phyloP scores from a whole-genome alignment of 2,113 vertebrate species.

The Trematomus loennbergii region DNA sequence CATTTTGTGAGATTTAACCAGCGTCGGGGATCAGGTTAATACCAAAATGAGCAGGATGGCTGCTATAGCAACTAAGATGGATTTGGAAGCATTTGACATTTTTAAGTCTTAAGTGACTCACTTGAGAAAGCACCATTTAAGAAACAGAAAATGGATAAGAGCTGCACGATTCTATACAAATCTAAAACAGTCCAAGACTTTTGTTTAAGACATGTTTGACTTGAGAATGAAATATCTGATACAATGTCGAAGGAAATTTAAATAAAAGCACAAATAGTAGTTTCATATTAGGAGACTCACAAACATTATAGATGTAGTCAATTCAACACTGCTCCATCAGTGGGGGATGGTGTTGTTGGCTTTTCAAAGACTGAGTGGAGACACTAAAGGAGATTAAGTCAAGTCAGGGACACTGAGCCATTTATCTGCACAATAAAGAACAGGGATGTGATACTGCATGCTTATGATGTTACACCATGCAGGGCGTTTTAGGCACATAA shows the following conservation, averaged over 20 bases:
- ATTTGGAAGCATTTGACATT: constrained; percentile 69
- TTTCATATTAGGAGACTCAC: constrained; percentile 2
- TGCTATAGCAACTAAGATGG: constrained; percentile 62
- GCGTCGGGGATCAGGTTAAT: constrained; percentile 48
- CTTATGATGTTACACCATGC: constrained; percentile 7
- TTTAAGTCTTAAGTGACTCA: constrained; percentile 43
- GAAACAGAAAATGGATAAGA: constrained; percentile 1
- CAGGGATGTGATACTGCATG: background rate
- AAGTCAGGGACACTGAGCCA: constrained; percentile 54
- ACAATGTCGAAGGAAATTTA: background rate
- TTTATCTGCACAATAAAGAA: constrained; percentile 54
- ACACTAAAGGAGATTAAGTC: constrained; percentile 63
- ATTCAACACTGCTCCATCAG: background rate
- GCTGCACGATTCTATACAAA: background rate
- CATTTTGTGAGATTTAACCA: constrained; percentile 43
- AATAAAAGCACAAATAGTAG: background rate
- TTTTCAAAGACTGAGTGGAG: constrained; percentile 33
- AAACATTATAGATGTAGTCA: background rate
- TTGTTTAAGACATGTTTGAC: background rate
- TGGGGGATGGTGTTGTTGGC: constrained; percentile 30
- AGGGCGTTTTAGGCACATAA: constrained; percentile 3
- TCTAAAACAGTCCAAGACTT: background rate
- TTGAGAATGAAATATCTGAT: background rate
- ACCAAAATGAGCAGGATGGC: constrained; percentile 34
- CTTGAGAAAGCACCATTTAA: constrained; percentile 9